Percentiles rank a stretch among this genome's conserved stretches.
These are phyloP conservation scores for Ethmia dodecea DNA, from an alignment of 2,888 invertebrate genomes.

Conservation along the genomic window DNA sequence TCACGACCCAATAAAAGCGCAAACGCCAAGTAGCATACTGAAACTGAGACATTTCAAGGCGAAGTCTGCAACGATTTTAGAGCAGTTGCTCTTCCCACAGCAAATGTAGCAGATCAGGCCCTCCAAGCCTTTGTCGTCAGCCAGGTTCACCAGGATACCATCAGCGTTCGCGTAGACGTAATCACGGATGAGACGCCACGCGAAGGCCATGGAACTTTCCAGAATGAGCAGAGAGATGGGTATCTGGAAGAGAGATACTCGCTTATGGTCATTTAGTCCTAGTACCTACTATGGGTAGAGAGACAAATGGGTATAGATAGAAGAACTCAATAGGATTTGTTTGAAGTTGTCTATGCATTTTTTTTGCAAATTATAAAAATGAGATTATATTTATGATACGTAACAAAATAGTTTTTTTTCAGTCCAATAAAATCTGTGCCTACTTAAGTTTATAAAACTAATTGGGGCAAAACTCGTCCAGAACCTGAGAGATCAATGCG, in stretches of 20 bases:
- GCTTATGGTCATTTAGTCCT: no score
- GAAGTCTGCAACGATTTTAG: slow-evolving; percentile 30
- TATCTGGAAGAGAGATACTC: slow-evolving; percentile 35
- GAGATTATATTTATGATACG: neutral
- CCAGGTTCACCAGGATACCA: slow-evolving; percentile 35
- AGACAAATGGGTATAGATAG: no score
- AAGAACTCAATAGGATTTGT: no score
- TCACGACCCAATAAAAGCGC: no score
- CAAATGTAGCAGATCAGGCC: slow-evolving; percentile 46
- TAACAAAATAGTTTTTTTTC: no score
- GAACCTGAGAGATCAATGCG: no score
- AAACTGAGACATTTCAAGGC: slow-evolving; percentile 37
- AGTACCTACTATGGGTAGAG: no score
- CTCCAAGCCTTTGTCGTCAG: slow-evolving; percentile 30
- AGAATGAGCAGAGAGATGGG: slow-evolving; percentile 32
- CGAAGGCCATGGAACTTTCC: slow-evolving; percentile 34
- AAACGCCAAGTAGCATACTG: slow-evolving; percentile 27
- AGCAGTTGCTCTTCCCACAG: slow-evolving; percentile 35
- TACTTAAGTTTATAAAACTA: no score
- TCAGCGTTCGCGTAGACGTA: slow-evolving; percentile 36
- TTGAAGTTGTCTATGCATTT: no score
- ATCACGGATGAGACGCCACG: slow-evolving; percentile 40
- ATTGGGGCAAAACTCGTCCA: no score
- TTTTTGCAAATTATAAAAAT: no score
- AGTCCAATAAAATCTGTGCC: no score